Evolutionary conservation across 1,140 invertebrate species (phyloP), one percentile per base, ranked within the genome.

Genomic region (Heliconius hewitsoni): DNA sequence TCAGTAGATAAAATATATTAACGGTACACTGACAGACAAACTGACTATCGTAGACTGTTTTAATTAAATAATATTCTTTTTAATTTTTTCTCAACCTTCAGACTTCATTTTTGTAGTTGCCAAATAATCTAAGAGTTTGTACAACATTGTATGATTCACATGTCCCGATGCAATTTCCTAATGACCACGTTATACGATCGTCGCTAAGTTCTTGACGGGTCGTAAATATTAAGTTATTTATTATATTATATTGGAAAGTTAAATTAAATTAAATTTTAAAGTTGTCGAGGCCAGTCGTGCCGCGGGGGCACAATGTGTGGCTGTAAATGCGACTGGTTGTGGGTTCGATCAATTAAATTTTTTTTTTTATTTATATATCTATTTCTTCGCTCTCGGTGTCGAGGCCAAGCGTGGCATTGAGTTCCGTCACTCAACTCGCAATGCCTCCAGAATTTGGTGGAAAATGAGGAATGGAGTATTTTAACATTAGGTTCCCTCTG

Each of bases 91-190:
- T 66, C 60, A 30, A 30, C 60, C 60, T 66, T 66, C 23, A 66
- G 60, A 66, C n/a, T 66, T 66, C 9, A 66, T 30, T 66, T 30
- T 16, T 11, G 3, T 27, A 27, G 60, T 66, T 66, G 60, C 60
- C 60, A 66, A 66, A 66, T 66, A 66, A 66, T 66, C n/a, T 60
- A 60, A 60, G 57, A 66, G 60, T 66, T 66, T 18, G 23, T 66
- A 23, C 23, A 66, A 66, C 60, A 19, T 57, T 11, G 55, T 8
- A 66, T 18, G 60, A 66, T 0, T 66, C 60, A 66, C 5, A 66
- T 66, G 60, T 30, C 27, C 27, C 60, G 27, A 66, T 66, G 23
- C 60, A 66, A 66, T 66, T 66, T 66, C 27, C 60, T 16, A 66
- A 2, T 66, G 23, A 66, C 27, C 60, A 66, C 23, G 60, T 66